A percentile compares a stretch with the other conserved stretches of the same genome.
phyloP scores from a whole-genome alignment of 2,113 vertebrate species.

The Galbula dea region DNA sequence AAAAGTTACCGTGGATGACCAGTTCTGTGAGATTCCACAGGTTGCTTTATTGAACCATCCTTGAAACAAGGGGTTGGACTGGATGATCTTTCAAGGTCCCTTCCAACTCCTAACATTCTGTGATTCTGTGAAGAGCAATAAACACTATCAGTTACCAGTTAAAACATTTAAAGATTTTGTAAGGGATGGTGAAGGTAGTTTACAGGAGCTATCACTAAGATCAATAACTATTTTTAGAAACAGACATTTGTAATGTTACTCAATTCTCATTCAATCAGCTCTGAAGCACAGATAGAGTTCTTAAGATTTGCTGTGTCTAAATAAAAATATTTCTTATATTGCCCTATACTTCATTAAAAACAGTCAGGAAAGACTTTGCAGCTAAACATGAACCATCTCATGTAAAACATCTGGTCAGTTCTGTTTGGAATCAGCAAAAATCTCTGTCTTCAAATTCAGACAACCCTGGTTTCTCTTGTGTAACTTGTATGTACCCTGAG shows the following conservation, averaged over 20 bases:
- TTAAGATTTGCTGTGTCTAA: not conserved
- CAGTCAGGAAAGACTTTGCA: not conserved
- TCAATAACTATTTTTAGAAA: not conserved
- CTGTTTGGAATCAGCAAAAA: not conserved
- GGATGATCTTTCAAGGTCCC: too few relatives aligned
- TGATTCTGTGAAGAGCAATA: not conserved
- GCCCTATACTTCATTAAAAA: not conserved
- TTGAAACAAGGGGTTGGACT: too few relatives aligned
- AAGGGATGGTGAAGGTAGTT: not conserved
- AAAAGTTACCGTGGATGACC: not conserved
- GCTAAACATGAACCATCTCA: not conserved
- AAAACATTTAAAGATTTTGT: not conserved
- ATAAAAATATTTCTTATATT: not conserved
- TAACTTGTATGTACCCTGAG: not conserved
- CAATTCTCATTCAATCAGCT: not conserved
- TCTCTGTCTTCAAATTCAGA: not conserved
- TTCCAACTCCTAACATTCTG: too few relatives aligned
- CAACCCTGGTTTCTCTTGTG: not conserved
- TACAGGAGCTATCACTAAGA: not conserved
- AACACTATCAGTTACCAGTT: not conserved
- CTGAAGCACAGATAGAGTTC: not conserved
- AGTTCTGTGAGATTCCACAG: not conserved
- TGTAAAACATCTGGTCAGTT: not conserved
- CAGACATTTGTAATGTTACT: not conserved
- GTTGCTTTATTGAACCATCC: not conserved